phyloP scores from a whole-genome alignment of 2,888 invertebrate genomes.

The Heliconius ethilla region DNA sequence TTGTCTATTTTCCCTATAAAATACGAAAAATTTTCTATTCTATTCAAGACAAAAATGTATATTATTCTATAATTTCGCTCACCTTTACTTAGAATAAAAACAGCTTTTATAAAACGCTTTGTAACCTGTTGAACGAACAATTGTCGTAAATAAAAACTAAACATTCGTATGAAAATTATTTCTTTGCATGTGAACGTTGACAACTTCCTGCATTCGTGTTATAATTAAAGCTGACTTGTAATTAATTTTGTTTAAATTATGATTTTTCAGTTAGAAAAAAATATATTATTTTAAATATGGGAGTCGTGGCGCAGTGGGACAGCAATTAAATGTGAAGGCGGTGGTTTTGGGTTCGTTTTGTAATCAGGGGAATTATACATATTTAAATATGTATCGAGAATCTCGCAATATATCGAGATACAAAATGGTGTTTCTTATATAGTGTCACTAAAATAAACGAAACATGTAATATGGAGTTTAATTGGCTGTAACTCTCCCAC shows the following conservation, averaged over 20 bases:
- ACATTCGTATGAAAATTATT: neutral
- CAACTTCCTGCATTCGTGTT: conserved; percentile 17
- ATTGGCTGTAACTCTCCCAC: no score
- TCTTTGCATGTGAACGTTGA: conserved; percentile 9
- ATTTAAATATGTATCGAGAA: no score
- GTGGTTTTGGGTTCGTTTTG: no score
- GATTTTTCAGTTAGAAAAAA: no score
- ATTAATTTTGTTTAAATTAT: conserved; percentile 5
- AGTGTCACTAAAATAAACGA: no score
- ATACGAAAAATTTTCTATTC: neutral
- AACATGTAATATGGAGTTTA: no score
- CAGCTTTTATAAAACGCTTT: conserved; percentile 10
- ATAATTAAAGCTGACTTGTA: neutral
- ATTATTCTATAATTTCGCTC: neutral
- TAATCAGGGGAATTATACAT: no score
- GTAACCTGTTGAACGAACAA: conserved; percentile 28
- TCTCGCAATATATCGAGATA: no score
- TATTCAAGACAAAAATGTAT: conserved; percentile 6
- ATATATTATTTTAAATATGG: no score
- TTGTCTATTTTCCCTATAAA: neutral
- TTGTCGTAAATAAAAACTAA: conserved; percentile 11
- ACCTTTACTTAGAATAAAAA: conserved; percentile 19
- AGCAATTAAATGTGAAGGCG: no score
- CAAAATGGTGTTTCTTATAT: no score
- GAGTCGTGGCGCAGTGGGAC: no score